Evolutionary conservation across 2,888 invertebrate genomes (phyloP).

Genomic region (Cosmia pyralina): DNA sequence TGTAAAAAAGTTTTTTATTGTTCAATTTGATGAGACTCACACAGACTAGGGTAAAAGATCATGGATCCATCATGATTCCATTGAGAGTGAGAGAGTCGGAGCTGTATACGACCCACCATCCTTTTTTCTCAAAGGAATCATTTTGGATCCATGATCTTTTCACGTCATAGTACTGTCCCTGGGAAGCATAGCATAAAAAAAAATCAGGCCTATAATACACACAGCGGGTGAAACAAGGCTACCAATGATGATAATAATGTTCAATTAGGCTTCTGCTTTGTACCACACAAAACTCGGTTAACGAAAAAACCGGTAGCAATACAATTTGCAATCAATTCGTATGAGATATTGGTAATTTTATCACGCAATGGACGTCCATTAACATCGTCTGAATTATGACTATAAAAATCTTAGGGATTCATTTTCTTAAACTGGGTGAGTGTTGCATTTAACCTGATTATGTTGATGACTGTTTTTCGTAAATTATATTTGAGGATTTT

Average conservation of each 20-base stretch:
- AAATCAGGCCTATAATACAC: too few species aligned
- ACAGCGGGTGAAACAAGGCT: too few species aligned
- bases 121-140: too few species aligned
- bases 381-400: constrained; percentile 52
- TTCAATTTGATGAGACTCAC: too few species aligned
- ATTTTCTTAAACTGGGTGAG: constrained; percentile 45
- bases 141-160: too few species aligned
- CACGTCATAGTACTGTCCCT: too few species aligned
- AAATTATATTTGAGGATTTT: neutral
- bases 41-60: too few species aligned
- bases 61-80: too few species aligned
- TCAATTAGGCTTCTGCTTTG: constrained; percentile 13
- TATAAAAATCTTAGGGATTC: constrained; percentile 47
- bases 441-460: constrained; percentile 31
- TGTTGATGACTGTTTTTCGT: constrained; percentile 5
- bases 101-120: too few species aligned
- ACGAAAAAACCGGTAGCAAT: constrained; percentile 69
- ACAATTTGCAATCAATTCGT: constrained; percentile 70
- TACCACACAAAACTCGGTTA: constrained; percentile 54
- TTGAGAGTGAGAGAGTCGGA: too few species aligned
- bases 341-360: constrained; percentile 64
- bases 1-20: too few species aligned
- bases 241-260: neutral
- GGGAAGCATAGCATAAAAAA: too few species aligned
- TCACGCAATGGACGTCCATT: constrained; percentile 55